These are phyloP conservation scores for Bombus balteatus DNA, from an alignment of 1,140 invertebrate genomes.

Conservation along the genomic window DNA sequence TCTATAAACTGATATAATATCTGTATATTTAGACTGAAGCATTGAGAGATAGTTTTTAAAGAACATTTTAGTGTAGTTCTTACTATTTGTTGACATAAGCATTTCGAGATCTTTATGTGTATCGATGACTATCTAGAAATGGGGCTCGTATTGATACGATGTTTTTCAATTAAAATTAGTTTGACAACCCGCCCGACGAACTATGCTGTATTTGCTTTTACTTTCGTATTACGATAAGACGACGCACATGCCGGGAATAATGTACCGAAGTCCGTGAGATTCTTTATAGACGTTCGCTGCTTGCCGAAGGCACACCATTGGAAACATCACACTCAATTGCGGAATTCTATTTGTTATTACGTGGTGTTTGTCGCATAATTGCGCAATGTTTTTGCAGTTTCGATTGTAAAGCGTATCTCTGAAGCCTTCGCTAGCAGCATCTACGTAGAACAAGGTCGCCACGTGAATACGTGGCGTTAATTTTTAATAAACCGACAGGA, in stretches of 20 bases:
- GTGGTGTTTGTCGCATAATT: slow-evolving; percentile 39
- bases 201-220: slow-evolving; percentile 4
- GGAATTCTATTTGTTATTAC: slow-evolving; percentile 30
- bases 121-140: background rate
- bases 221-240: slow-evolving; percentile 4
- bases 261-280: background rate
- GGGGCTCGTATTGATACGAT: background rate
- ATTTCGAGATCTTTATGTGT: background rate
- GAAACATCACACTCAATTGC: background rate
- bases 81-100: background rate
- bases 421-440: background rate
- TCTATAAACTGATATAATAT: background rate
- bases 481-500: slow-evolving; percentile 3
- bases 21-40: background rate
- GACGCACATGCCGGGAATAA: background rate
- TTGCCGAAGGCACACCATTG: background rate
- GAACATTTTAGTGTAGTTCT: background rate
- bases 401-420: slow-evolving; percentile 42
- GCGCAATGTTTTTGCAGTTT: slow-evolving; percentile 48
- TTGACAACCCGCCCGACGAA: background rate
- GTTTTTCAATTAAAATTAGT: slow-evolving; percentile 9
- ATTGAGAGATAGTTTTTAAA: background rate
- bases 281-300: background rate
- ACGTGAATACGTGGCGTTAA: slow-evolving; percentile 7
- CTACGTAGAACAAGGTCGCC: slow-evolving; percentile 36